Percentiles rank a stretch among this genome's conserved stretches.
Conservation (phyloP, 2,888 invertebrate species). For the Gerosis bhagava region DNA sequence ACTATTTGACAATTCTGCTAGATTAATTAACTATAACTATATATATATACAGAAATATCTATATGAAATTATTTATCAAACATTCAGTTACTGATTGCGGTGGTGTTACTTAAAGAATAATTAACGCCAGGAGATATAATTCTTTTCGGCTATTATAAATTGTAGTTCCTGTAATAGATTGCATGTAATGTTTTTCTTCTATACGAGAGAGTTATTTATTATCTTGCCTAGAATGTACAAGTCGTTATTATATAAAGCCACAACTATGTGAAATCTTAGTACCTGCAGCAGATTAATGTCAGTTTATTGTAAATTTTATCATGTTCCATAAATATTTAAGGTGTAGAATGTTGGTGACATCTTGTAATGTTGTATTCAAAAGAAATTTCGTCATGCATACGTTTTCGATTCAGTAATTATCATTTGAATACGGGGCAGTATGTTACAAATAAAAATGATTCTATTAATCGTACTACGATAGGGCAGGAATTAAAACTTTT, state of each 20-base stretch:
- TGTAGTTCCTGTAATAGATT: conserved; percentile 25
- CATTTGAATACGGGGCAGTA: conserved; percentile 22
- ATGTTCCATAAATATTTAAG: conserved; percentile 27
- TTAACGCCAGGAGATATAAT: conserved; percentile 20
- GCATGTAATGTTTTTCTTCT: conserved; percentile 27
- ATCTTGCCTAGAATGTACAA: conserved; percentile 22
- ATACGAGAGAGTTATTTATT: conserved; percentile 27
- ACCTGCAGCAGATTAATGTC: conserved; percentile 23
- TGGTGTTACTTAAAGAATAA: conserved; percentile 24
- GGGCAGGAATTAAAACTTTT: conserved; percentile 24
- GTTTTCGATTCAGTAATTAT: no score
- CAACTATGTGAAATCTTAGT: conserved; percentile 27
- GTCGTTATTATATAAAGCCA: conserved; percentile 19
- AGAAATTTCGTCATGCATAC: no score
- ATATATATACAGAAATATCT: conserved; percentile 13
- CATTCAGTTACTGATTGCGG: conserved; percentile 19
- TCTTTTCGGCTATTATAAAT: conserved; percentile 22
- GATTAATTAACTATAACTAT: conserved; percentile 8
- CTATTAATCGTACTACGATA: conserved; percentile 20
- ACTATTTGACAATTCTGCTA: conserved; percentile 25
- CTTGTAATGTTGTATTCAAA: conserved; percentile 26
- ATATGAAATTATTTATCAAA: conserved; percentile 20
- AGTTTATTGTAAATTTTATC: conserved; percentile 26
- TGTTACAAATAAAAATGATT: conserved; percentile 15
- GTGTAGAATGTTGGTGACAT: conserved; percentile 25